These are phyloP conservation scores for Heliconius himera DNA, from an alignment of 1,140 invertebrate genomes.

Conservation along the genomic window DNA sequence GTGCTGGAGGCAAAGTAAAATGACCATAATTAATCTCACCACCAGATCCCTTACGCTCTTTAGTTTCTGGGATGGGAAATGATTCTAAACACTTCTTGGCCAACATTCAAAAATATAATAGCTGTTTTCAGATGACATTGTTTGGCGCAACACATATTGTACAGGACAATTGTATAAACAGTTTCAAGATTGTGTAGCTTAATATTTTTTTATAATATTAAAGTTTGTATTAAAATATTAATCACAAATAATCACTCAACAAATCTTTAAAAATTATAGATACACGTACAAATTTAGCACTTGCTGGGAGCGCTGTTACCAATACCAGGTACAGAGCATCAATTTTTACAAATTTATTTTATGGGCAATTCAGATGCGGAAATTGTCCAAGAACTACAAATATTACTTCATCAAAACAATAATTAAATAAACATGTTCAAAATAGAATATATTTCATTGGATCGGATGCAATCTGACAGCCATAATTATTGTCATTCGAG, in stretches of 20 bases:
- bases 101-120: constrained; percentile 37
- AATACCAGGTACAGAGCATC: constrained; percentile 20
- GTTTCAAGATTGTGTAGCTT: constrained; percentile 40
- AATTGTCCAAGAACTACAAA: constrained; percentile 38
- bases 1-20: constrained; percentile 43
- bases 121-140: constrained; percentile 56
- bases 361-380: constrained; percentile 36
- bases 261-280: constrained; percentile 22
- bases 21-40: too few species aligned
- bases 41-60: constrained; percentile 25
- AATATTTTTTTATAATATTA: constrained; percentile 11
- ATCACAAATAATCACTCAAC: constrained; percentile 19
- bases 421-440: constrained; percentile 27
- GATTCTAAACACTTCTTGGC: constrained; percentile 32
- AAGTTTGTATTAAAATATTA: neutral
- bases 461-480: constrained; percentile 12
- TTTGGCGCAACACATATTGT: constrained; percentile 54
- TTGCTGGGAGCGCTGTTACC: constrained; percentile 18
- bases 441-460: constrained; percentile 18
- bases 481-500: constrained; percentile 29
- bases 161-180: constrained; percentile 32
- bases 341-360: constrained; percentile 26
- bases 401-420: constrained; percentile 4
- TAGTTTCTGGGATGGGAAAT: constrained; percentile 45
- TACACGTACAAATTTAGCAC: constrained; percentile 20